Percentiles rank a stretch among this genome's conserved stretches.
These are phyloP conservation scores for Drosophila longiperda DNA, from an alignment of 2,888 invertebrate genomes.

Conservation along the genomic window DNA sequence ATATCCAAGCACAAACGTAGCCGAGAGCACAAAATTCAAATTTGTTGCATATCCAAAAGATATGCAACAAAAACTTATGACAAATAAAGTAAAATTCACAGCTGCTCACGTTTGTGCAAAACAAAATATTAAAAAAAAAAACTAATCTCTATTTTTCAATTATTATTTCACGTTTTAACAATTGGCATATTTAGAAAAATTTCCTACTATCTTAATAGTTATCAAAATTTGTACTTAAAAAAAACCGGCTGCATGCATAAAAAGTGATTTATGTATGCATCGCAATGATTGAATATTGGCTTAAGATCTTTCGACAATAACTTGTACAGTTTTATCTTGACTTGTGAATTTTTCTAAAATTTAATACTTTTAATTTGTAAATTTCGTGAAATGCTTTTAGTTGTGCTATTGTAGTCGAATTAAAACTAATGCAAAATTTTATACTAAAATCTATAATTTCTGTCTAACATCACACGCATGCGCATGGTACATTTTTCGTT, in stretches of 20 bases:
- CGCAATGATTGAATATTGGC: slow-evolving; percentile 43
- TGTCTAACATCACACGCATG: slow-evolving; percentile 85
- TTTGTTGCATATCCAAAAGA: slow-evolving; percentile 14
- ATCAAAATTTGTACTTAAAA: slow-evolving; percentile 1
- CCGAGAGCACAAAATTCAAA: slow-evolving; percentile 47
- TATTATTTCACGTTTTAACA: slow-evolving; percentile 15
- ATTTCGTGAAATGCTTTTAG: slow-evolving; percentile 49
- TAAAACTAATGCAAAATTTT: slow-evolving; percentile 74
- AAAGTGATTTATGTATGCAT: slow-evolving; percentile 36
- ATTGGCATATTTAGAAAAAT: slow-evolving; percentile 50
- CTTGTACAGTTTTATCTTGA: slow-evolving; percentile 9
- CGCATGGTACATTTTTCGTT: slow-evolving; percentile 84
- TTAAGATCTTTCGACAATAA: slow-evolving; percentile 15
- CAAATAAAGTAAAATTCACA: slow-evolving; percentile 14
- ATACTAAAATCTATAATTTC: slow-evolving; percentile 84
- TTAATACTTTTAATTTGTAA: slow-evolving; percentile 13
- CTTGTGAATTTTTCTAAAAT: slow-evolving; percentile 1
- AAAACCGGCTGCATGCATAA: slow-evolving; percentile 40
- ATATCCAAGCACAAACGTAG: slow-evolving; percentile 70
- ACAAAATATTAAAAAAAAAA: neutral
- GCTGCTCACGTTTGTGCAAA: slow-evolving; percentile 65
- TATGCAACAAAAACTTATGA: slow-evolving; percentile 5
- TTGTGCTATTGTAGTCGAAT: slow-evolving; percentile 70
- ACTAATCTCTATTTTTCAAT: slow-evolving; percentile 10
- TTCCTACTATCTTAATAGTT: slow-evolving; percentile 8